Base-by-base conservation (phyloP, 1,140 invertebrate genomes). In the Meloidogyne exigua region DNA sequence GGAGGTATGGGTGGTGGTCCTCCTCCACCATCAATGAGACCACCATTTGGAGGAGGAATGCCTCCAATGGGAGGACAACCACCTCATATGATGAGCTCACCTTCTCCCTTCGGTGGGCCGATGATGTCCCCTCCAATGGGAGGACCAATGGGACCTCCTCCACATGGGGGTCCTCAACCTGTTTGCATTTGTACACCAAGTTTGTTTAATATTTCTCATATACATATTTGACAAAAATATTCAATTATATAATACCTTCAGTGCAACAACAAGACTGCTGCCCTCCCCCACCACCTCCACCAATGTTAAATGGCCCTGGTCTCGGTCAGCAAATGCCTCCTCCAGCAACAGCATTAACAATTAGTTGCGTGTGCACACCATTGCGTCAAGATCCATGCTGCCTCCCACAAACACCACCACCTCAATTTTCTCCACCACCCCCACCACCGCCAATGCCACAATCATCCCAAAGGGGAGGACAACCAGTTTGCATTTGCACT, bases 291-390 rank as follows among this genome's bases (percentile, higher is more conserved):
- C 18, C 39, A 15, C 49, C 49, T n/a, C 49, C 49, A 57, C 39
- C 69, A 44, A 44, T 62, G 44, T 18, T 36, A 49, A 18, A 44
- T 42, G 69, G 62, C 28, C 12, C 26, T 28, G 39, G 69, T 15
- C 39, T 39, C 26, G 68, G 23, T 12, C 39, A 26, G 23, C 49
- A 73, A 65, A 65, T 57, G 72, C 23, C 18, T 36, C 10, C 68
- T 26, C 28, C 36, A 42, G 36, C 62, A 25, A 39, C 57, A 23
- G 72, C 72, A 25, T 32, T 73, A 36, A 73, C 72, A n/a, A 64
- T 73, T 65, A 73, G 72, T 12, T 73, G 72, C 72, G 57, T 73
- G 13, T 73, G 72, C 44, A 73, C 72, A 36, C 72, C 72, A 39
- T 18, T 73, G 23, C 72, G 57, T 13, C 42, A 39, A 64, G 57